Evolutionary conservation across 53 echinoderm and acorn worm species (phyloP).

Genomic region (Echinometra lucunter): DNA sequence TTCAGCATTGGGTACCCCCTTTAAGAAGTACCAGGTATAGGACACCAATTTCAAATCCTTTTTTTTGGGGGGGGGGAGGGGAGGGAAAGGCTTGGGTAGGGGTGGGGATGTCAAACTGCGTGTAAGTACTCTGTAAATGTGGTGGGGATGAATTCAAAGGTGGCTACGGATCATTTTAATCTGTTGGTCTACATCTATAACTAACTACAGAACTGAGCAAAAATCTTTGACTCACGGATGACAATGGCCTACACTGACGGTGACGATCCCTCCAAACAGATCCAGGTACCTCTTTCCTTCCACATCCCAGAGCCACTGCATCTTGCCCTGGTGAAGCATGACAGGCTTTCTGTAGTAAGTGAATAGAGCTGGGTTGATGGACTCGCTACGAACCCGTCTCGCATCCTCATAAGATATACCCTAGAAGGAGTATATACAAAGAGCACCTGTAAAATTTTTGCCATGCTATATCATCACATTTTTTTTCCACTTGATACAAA

Average conservation of each 20-base stretch:
- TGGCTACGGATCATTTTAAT: no score
- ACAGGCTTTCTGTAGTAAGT: constrained; percentile 94
- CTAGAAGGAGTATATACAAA: neutral
- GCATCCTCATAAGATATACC: constrained; percentile 72
- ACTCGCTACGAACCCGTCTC: constrained; percentile 72
- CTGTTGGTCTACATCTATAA: no score
- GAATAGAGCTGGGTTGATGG: constrained; percentile 77
- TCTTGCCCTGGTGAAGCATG: constrained; percentile 92
- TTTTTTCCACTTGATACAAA: no score
- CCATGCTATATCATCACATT: neutral
- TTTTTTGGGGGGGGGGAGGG: no score
- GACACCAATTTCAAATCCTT: no score
- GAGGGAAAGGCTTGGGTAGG: no score
- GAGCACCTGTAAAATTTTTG: neutral
- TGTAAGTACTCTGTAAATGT: no score
- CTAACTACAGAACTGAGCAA: no score
- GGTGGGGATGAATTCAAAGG: no score
- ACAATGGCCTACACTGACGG: constrained; percentile 98
- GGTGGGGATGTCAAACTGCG: neutral
- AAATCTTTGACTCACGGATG: constrained; percentile 85
- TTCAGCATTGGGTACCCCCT: no score
- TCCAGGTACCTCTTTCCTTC: constrained; percentile 92
- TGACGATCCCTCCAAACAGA: constrained; percentile 96
- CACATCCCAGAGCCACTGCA: constrained; percentile 98
- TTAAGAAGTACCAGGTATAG: no score